Conservation (phyloP, 1,140 invertebrate species). For the Formica exsecta region DNA sequence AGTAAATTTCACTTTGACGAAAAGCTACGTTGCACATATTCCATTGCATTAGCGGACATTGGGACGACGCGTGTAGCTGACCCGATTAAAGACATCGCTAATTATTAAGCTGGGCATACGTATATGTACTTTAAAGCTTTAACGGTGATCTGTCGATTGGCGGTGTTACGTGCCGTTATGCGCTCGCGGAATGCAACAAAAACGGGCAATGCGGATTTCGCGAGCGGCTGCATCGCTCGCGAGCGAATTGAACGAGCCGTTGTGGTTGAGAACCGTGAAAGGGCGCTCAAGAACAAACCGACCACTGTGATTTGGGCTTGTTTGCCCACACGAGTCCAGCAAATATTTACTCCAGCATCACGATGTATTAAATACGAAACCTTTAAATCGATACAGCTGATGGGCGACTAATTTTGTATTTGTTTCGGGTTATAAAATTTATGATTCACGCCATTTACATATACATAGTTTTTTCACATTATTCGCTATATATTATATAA, state of each 20-base stretch:
- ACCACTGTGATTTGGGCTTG: slow-evolving; percentile 29
- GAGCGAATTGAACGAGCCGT: slow-evolving; percentile 1
- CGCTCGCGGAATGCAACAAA: slow-evolving; percentile 52
- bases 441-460: not conserved
- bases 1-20: not conserved
- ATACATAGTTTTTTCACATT: not conserved
- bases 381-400: not conserved
- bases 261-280: slow-evolving; percentile 43
- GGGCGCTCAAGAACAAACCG: slow-evolving; percentile 16
- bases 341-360: slow-evolving; percentile 38
- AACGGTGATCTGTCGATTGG: slow-evolving; percentile 65
- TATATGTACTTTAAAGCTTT: slow-evolving; percentile 53
- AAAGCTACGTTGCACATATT: not conserved
- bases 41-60: not conserved
- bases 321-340: not conserved
- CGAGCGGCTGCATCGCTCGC: slow-evolving; percentile 22
- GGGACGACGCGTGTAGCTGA: not conserved
- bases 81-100: slow-evolving; percentile 54
- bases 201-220: slow-evolving; percentile 23
- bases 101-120: slow-evolving; percentile 64
- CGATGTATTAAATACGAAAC: not conserved
- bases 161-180: slow-evolving; percentile 61
- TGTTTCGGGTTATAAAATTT: not conserved
- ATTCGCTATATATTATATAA: not conserved
- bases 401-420: not conserved